Conservation (phyloP, 2,797 vertebrate genomes). For the Meda fulgida region DNA sequence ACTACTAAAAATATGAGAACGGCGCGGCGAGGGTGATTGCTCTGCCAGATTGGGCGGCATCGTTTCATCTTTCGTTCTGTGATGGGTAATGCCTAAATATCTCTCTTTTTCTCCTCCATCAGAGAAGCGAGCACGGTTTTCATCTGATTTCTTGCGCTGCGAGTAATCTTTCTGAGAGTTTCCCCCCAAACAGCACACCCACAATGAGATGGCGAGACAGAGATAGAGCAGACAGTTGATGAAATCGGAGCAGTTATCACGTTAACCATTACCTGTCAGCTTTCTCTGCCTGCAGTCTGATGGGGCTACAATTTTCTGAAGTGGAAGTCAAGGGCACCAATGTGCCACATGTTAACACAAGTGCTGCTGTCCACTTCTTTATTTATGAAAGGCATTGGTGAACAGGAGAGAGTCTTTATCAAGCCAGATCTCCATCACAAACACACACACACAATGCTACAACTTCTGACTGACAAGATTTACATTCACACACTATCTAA, state of each 20-base stretch:
- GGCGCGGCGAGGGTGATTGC: neutral
- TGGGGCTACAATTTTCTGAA: slow-evolving; percentile 93
- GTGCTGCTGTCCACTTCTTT: slow-evolving; percentile 81
- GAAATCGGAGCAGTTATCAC: slow-evolving; percentile 92
- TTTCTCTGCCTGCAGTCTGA: slow-evolving; percentile 88
- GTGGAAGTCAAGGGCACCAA: slow-evolving; percentile 92
- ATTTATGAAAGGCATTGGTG: slow-evolving; percentile 83
- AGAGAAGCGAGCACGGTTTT: slow-evolving; percentile 66
- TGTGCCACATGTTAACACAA: slow-evolving; percentile 89
- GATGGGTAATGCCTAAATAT: slow-evolving; percentile 38
- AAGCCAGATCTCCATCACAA: neutral
- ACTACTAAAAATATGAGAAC: slow-evolving; percentile 36
- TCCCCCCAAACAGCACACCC: slow-evolving; percentile 83
- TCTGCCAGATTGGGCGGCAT: slow-evolving; percentile 25
- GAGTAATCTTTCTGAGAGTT: slow-evolving; percentile 92
- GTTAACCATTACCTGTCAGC: slow-evolving; percentile 93
- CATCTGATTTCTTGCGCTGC: slow-evolving; percentile 89
- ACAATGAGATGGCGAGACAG: slow-evolving; percentile 81
- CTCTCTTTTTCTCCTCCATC: slow-evolving; percentile 55
- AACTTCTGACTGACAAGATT: slow-evolving; percentile 16
- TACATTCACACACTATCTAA: slow-evolving; percentile 39
- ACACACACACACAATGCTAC: slow-evolving; percentile 33
- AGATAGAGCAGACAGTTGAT: slow-evolving; percentile 67
- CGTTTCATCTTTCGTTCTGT: neutral
- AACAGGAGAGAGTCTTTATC: slow-evolving; percentile 65